phyloP scores from a whole-genome alignment of 2,797 vertebrate species.

The Hozukius guyotensis region DNA sequence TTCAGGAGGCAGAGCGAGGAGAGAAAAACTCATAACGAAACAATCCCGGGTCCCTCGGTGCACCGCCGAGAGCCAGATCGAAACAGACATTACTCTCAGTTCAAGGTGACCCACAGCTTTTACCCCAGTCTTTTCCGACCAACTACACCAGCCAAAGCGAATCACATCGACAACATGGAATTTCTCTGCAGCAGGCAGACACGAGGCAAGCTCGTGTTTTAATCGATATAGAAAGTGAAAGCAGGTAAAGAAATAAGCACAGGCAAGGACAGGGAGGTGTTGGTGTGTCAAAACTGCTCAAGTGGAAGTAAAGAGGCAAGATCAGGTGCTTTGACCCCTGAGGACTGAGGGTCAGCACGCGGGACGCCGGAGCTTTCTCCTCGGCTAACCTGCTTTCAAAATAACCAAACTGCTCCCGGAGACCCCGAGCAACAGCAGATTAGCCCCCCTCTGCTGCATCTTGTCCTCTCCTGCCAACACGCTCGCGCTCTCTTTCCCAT shows the following conservation, averaged over 20 bases:
- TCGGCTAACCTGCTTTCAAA: slow-evolving; percentile 73
- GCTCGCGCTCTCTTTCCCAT: slow-evolving; percentile 59
- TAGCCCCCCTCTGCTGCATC: slow-evolving; percentile 83
- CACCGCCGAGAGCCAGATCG: slow-evolving; percentile 41
- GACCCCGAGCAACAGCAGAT: slow-evolving; percentile 84
- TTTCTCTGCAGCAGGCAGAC: slow-evolving; percentile 54
- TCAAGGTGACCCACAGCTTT: slow-evolving; percentile 83
- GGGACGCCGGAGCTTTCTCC: slow-evolving; percentile 53
- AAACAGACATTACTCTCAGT: slow-evolving; percentile 65
- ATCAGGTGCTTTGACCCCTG: slow-evolving; percentile 79
- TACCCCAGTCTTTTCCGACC: slow-evolving; percentile 79
- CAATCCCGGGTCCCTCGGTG: slow-evolving; percentile 32
- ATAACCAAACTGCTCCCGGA: slow-evolving; percentile 73
- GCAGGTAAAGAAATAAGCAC: slow-evolving; percentile 13
- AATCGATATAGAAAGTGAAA: slow-evolving; percentile 67
- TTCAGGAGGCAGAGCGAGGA: slow-evolving; percentile 50
- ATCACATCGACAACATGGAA: slow-evolving; percentile 56
- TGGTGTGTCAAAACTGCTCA: slow-evolving; percentile 49
- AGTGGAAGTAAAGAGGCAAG: slow-evolving; percentile 73
- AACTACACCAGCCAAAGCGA: slow-evolving; percentile 76
- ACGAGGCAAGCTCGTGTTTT: slow-evolving; percentile 41
- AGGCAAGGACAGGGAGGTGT: slow-evolving; percentile 10
- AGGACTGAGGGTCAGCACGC: slow-evolving; percentile 66
- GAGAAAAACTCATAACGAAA: slow-evolving; percentile 53
- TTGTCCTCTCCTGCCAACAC: slow-evolving; percentile 71